These are phyloP conservation scores for Probaryconus sp. DNA, from an alignment of 1,140 invertebrate species.

Conservation along the genomic window DNA sequence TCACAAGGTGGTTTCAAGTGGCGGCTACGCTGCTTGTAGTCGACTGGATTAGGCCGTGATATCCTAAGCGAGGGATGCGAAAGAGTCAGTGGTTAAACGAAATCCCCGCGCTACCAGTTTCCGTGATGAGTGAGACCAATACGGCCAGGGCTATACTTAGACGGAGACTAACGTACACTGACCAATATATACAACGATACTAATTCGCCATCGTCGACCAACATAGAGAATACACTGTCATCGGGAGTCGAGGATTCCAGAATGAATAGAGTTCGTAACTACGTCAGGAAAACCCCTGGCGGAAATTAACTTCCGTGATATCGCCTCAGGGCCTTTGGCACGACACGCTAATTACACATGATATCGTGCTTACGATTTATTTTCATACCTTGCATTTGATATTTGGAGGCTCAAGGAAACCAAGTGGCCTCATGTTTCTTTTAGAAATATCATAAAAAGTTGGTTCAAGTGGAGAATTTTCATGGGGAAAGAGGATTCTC, in stretches of 20 bases:
- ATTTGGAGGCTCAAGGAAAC: conserved; percentile 17
- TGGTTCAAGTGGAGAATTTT: too few relatives aligned
- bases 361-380: conserved; percentile 21
- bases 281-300: not conserved
- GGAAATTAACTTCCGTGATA: conserved; percentile 24
- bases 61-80: conserved; percentile 53
- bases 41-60: conserved; percentile 65
- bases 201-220: conserved; percentile 45
- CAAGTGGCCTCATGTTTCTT: too few relatives aligned
- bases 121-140: conserved; percentile 68
- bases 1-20: conserved; percentile 41
- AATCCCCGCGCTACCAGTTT: conserved; percentile 54
- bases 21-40: conserved; percentile 63
- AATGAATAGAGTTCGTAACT: conserved; percentile 27
- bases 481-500: too few relatives aligned
- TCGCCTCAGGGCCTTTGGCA: conserved; percentile 47
- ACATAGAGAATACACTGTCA: conserved; percentile 38
- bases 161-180: conserved; percentile 69
- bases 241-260: conserved; percentile 43
- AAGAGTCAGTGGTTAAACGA: conserved; percentile 64
- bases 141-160: conserved; percentile 77
- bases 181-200: conserved; percentile 67
- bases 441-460: too few relatives aligned
- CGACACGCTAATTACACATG: conserved; percentile 38
- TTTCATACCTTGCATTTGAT: conserved; percentile 38